These are phyloP conservation scores for Ctenosaura bakeri DNA, from an alignment of 2,797 vertebrate species.

Conservation along the genomic window DNA sequence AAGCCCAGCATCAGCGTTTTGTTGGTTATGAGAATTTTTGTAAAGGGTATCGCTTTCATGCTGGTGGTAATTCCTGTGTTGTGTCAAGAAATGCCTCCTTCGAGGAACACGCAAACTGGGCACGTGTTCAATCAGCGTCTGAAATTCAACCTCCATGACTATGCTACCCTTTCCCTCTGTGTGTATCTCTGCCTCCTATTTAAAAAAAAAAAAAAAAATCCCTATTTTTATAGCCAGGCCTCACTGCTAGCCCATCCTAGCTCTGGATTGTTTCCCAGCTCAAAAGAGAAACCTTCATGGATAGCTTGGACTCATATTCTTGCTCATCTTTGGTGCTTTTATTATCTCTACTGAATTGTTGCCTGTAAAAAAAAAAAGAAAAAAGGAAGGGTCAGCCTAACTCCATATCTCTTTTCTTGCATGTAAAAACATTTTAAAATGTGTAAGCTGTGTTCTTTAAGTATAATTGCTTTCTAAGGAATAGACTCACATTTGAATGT, in stretches of 20 bases:
- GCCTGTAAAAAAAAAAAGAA: background rate
- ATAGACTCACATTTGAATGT: background rate
- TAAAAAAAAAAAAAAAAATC: background rate
- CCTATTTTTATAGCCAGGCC: background rate
- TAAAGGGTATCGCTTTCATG: too few species aligned
- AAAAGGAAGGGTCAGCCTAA: background rate
- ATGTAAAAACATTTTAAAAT: background rate
- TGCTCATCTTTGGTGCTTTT: background rate
- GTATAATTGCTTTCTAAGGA: background rate
- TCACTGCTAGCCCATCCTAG: background rate
- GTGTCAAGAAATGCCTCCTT: too few species aligned
- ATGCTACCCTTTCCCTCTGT: background rate
- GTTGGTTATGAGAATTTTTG: too few species aligned
- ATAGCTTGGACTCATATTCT: background rate
- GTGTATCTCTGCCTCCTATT: too few species aligned
- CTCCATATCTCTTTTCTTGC: background rate
- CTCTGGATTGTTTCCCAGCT: background rate
- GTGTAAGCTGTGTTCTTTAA: background rate
- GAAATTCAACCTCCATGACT: background rate
- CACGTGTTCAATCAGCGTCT: too few species aligned
- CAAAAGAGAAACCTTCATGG: background rate
- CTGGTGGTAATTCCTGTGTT: too few species aligned
- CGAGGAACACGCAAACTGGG: too few species aligned
- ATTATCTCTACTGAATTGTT: background rate
- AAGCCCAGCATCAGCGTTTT: too few species aligned